A percentile compares a stretch with the other conserved stretches of the same genome.
Evolutionary conservation across 1,140 invertebrate species (phyloP).

Genomic region (Aphelenchoides fujianensis): DNA sequence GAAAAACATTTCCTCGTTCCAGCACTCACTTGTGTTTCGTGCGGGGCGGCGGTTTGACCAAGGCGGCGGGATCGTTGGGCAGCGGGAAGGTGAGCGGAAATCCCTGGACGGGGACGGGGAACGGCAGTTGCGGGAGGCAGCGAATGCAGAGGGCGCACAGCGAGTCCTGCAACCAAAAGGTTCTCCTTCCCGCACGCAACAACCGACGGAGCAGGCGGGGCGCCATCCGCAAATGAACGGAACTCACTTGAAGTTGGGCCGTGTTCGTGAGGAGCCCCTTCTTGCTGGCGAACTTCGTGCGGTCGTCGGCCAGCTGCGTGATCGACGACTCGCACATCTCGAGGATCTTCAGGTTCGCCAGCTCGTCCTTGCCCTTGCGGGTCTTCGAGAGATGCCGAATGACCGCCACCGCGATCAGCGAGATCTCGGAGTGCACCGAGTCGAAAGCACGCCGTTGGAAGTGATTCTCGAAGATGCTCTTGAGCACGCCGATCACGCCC

Average conservation of each 20-base stretch:
- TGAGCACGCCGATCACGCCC: conserved; percentile 27
- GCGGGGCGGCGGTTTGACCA: background rate
- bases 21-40: conserved; percentile 5
- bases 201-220: too few relatives aligned
- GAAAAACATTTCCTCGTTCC: background rate
- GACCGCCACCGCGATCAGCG: conserved; percentile 24
- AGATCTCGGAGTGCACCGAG: conserved; percentile 34
- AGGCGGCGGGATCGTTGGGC: background rate
- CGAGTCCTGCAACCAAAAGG: conserved; percentile 55
- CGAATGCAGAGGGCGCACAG: conserved; percentile 51
- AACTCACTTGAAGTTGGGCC: conserved; percentile 27
- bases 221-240: conserved; percentile 3
- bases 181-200: too few relatives aligned
- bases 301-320: conserved; percentile 30
- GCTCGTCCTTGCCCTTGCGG: conserved; percentile 39
- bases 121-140: conserved; percentile 43
- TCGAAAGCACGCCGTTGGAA: conserved; percentile 27
- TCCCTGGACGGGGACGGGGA: conserved; percentile 35
- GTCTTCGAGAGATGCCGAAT: conserved; percentile 30
- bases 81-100: conserved; percentile 47
- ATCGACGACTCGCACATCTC: conserved; percentile 37
- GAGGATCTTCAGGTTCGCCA: conserved; percentile 25
- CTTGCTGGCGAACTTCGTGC: conserved; percentile 6
- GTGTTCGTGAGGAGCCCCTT: conserved; percentile 17
- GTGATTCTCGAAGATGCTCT: conserved; percentile 41